Percentiles rank a stretch among this genome's conserved stretches.
These are phyloP conservation scores for Choloepus hoffmanni DNA, from an alignment of 2,113 vertebrate species.

Conservation along the genomic window DNA sequence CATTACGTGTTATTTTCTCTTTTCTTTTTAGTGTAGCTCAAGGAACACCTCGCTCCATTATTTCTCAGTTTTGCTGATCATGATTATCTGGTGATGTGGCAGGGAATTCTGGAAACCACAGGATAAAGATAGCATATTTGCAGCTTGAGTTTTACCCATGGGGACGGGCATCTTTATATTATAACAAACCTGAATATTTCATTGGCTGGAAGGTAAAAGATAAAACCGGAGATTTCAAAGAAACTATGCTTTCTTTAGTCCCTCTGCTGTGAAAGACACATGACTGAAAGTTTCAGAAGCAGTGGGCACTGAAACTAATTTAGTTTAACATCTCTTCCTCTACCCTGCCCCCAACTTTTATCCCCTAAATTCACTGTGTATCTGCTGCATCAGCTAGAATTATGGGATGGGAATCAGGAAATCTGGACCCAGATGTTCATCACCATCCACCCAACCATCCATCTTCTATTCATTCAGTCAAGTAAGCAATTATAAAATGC, in stretches of 20 bases:
- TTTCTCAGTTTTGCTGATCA: background rate
- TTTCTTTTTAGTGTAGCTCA: background rate
- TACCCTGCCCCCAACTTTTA: background rate
- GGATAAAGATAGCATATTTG: background rate
- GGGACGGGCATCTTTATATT: background rate
- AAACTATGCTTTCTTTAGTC: background rate
- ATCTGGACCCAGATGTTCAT: background rate
- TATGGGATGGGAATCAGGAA: background rate
- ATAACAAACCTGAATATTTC: background rate
- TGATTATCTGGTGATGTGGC: background rate
- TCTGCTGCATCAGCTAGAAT: background rate
- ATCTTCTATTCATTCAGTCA: background rate
- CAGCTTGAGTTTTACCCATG: background rate
- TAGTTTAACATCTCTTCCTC: background rate
- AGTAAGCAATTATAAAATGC: background rate
- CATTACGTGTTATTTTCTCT: background rate
- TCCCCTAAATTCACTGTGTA: background rate
- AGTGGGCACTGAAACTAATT: background rate
- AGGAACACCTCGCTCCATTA: background rate
- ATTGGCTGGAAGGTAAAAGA: background rate
- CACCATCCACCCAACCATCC: background rate
- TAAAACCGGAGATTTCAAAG: slow-evolving; percentile 21
- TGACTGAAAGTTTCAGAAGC: background rate
- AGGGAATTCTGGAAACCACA: background rate
- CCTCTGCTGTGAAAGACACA: background rate